These are phyloP conservation scores for Philaenus spumarius DNA, from an alignment of 1,140 invertebrate genomes.

Conservation along the genomic window DNA sequence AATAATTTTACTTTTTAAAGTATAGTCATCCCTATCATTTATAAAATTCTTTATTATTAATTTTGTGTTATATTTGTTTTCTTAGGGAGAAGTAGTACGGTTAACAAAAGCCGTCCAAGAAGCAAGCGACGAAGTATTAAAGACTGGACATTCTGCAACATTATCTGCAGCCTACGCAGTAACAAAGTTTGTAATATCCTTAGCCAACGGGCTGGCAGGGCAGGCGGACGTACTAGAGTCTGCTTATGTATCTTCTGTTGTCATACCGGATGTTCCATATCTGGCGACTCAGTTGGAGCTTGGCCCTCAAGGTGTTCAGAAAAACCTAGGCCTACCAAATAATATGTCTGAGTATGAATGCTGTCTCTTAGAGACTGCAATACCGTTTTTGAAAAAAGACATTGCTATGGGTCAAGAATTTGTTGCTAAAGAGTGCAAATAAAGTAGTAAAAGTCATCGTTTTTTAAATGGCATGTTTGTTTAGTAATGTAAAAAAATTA, in stretches of 20 bases:
- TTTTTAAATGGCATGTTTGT: too few species aligned
- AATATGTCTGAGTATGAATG: slow-evolving; percentile 85
- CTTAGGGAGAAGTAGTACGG: slow-evolving; percentile 63
- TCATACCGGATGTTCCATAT: slow-evolving; percentile 76
- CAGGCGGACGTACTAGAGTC: slow-evolving; percentile 87
- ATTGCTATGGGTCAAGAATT: slow-evolving; percentile 44
- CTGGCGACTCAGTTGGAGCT: slow-evolving; percentile 93
- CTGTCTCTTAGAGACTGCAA: slow-evolving; percentile 74
- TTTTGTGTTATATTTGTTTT: slow-evolving; percentile 49
- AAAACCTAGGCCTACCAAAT: slow-evolving; percentile 81
- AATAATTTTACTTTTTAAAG: too few species aligned
- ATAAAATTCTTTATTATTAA: too few species aligned
- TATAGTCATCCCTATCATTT: too few species aligned
- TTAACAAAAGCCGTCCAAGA: slow-evolving; percentile 69
- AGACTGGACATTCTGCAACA: slow-evolving; percentile 96
- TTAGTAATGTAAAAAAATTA: too few species aligned
- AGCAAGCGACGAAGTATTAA: slow-evolving; percentile 74
- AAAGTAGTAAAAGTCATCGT: too few species aligned
- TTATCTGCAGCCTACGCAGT: slow-evolving; percentile 98
- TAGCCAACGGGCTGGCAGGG: slow-evolving; percentile 78
- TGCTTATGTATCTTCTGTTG: slow-evolving; percentile 83
- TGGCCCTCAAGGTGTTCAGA: slow-evolving; percentile 84
- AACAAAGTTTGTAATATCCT: slow-evolving; percentile 77
- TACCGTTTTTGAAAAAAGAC: slow-evolving; percentile 91
- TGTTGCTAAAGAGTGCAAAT: too few species aligned